Evolutionary conservation across 2,797 vertebrate genomes (phyloP), one percentile per base, ranked within the genome.

Genomic region (Sebastes hubbsi): DNA sequence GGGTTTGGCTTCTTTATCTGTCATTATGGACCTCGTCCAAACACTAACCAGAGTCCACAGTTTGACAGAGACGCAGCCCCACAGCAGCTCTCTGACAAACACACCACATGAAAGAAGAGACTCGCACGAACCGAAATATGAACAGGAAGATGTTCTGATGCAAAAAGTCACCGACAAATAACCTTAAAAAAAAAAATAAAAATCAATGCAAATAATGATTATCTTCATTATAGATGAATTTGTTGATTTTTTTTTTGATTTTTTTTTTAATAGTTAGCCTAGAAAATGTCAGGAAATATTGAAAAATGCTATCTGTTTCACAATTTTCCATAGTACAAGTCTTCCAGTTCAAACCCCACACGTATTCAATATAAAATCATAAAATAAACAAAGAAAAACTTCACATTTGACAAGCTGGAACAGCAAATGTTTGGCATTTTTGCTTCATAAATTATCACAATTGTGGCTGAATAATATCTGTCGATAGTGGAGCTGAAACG

Each of bases 11-110:
- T 88, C 78, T 84, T 88, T 72, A 86, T 92, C 85, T 78, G 82
- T 83, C 75, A 75, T 72, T 34, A 74, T 89, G 90, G 90, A 92
- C 56, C 75, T 75, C 54, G 59, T 91, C 90, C 91, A 94, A 93
- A 95, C 87, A 84, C 78, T 83, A 92, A 89, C 75, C 89, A 93
- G 86, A 91, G 82, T 87, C 72, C 85, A 81, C 74, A 81, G 64
- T 86, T 55, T 82, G 82, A 83, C 78, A 70, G 81, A 84, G 72
- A 82, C 69, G 76, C 72, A 75, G 54, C 32, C 30, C 61, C 60
- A 34, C 55, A 64, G 77, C 75, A 52, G 56, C 36, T 38, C 72
- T 69, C 76, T 70, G 52, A 71, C 71, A 68, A 55, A 59, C 66
- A 66, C 38, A 74, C 78, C 88, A 82, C 80, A 80, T 75, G 13